Conservation (phyloP, 2,888 invertebrate species). For the Meiosimyza platycephala region DNA sequence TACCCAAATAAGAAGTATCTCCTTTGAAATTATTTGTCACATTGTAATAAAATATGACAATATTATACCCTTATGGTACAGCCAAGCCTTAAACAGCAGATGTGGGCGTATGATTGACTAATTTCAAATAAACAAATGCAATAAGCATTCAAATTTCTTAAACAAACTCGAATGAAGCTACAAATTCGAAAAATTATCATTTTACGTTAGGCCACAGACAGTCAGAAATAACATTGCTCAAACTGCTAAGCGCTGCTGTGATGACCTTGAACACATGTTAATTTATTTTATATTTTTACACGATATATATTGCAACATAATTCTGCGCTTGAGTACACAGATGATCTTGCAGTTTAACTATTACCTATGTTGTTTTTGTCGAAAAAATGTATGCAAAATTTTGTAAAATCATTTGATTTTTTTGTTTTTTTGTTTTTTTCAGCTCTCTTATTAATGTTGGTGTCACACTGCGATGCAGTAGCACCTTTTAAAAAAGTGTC, state of each 20-base stretch:
- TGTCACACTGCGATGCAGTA: constrained; percentile 70
- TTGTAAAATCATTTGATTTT: neutral
- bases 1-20: no score
- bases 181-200: neutral
- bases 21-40: no score
- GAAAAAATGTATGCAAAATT: neutral
- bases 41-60: no score
- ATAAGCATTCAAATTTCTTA: neutral
- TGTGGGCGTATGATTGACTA: no score
- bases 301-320: no score
- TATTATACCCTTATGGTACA: no score
- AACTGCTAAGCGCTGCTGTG: neutral
- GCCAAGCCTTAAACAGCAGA: no score
- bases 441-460: constrained; percentile 67
- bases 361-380: neutral
- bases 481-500: constrained; percentile 73
- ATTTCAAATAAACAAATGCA: no score
- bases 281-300: constrained; percentile 1
- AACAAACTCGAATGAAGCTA: neutral
- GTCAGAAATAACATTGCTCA: neutral
- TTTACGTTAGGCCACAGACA: no score
- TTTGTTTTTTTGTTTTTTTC: constrained; percentile 42
- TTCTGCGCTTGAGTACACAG: no score
- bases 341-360: neutral
- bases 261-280: constrained; percentile 15